Evolutionary conservation across 2,797 vertebrate species (phyloP).

Genomic region (Phalloptychus januarius): DNA sequence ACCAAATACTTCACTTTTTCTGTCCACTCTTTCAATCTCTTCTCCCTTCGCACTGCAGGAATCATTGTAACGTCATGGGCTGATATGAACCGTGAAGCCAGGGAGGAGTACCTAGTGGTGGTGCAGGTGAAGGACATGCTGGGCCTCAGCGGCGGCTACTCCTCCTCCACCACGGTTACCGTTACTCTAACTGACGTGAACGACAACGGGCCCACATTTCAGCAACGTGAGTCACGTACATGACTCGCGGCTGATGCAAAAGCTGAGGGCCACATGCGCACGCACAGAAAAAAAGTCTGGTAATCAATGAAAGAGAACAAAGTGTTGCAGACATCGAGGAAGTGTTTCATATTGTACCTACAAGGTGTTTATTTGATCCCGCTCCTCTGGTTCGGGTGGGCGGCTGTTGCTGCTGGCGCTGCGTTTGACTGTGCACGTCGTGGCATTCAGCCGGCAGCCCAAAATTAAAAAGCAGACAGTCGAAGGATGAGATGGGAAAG

Average conservation of each 20-base stretch:
- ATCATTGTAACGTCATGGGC: constrained; percentile 81
- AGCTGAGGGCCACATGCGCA: neutral
- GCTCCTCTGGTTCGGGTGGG: constrained; percentile 36
- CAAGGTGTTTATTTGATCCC: constrained; percentile 61
- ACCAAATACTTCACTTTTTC: neutral
- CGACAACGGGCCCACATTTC: constrained; percentile 94
- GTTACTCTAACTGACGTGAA: constrained; percentile 92
- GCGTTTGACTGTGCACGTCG: constrained; percentile 21
- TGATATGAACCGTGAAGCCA: constrained; percentile 91
- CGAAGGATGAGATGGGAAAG: constrained; percentile 20
- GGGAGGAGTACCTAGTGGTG: constrained; percentile 88
- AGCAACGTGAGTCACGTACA: constrained; percentile 86
- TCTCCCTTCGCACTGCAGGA: constrained; percentile 57
- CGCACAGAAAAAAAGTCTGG: neutral
- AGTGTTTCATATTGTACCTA: constrained; percentile 58
- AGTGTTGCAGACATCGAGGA: constrained; percentile 39
- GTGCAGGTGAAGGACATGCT: constrained; percentile 95
- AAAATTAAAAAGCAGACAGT: constrained; percentile 62
- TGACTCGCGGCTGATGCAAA: constrained; percentile 40
- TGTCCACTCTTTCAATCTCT: neutral
- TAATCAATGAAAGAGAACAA: constrained; percentile 50
- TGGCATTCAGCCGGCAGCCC: constrained; percentile 35
- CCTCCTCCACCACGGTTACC: constrained; percentile 89
- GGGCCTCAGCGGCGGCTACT: constrained; percentile 86
- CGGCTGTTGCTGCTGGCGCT: constrained; percentile 36